These are phyloP conservation scores for Ditylenchus weischeri DNA, from an alignment of 2,888 invertebrate species.

Conservation along the genomic window DNA sequence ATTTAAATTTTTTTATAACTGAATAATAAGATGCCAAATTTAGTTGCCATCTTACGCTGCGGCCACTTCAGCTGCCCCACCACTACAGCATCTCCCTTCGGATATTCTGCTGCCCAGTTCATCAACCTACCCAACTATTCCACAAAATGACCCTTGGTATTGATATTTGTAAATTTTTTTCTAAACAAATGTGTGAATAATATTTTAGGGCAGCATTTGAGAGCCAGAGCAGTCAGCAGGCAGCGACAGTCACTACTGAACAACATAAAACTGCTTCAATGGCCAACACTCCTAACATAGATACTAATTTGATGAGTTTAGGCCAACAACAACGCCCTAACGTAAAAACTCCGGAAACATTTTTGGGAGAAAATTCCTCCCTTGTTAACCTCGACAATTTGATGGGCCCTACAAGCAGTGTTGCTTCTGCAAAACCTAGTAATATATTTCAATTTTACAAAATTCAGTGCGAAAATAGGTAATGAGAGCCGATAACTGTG, in stretches of 20 bases:
- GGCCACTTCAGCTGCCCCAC: constrained; percentile 4
- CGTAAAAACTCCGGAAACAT: constrained; percentile 83
- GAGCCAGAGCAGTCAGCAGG: no score
- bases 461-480: no score
- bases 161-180: constrained; percentile 6
- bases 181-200: background rate
- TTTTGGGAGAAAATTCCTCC: constrained; percentile 91
- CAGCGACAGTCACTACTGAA: no score
- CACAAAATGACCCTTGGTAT: constrained; percentile 33
- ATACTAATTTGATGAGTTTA: background rate
- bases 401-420: constrained; percentile 65
- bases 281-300: constrained; percentile 6
- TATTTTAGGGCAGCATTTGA: background rate
- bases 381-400: constrained; percentile 96
- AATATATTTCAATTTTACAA: no score
- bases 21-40: no score
- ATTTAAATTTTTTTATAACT: no score
- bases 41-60: constrained; percentile 15
- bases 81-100: constrained; percentile 10
- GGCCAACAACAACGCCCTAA: constrained; percentile 31
- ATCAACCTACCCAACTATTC: background rate
- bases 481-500: no score
- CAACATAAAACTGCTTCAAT: background rate
- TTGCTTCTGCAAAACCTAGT: no score
- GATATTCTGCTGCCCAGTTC: constrained; percentile 1